These are phyloP conservation scores for Cervus canadensis DNA, from an alignment of 2,113 vertebrate species.

Conservation along the genomic window DNA sequence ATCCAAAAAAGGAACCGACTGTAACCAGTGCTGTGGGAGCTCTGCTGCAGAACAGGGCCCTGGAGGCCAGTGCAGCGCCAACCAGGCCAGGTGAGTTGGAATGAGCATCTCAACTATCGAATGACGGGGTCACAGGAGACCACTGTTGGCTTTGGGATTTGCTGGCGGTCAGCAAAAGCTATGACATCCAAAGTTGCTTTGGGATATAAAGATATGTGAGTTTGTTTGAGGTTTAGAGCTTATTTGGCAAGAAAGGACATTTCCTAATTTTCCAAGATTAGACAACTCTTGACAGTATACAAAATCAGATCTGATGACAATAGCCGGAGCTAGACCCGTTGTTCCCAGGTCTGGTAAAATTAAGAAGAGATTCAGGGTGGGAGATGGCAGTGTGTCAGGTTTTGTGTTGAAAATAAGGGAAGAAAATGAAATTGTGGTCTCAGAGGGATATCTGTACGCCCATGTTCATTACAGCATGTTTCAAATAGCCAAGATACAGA, in stretches of 20 bases:
- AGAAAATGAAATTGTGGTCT: neutral
- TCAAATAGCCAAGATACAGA: neutral
- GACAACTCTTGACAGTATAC: neutral
- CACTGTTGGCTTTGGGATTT: neutral
- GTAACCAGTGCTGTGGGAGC: conserved; percentile 53
- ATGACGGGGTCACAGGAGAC: neutral
- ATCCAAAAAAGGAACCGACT: conserved; percentile 45
- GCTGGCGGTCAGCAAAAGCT: neutral
- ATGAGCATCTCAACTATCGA: rapidly evolving
- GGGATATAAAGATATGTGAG: neutral
- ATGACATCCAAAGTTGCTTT: neutral
- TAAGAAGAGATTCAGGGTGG: neutral
- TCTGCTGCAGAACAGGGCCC: conserved; percentile 61
- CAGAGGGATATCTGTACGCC: neutral
- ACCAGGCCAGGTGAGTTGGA: conserved; percentile 21
- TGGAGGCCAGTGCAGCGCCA: neutral
- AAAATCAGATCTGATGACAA: neutral
- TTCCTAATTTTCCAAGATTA: neutral
- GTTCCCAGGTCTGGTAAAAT: neutral
- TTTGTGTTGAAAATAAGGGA: neutral
- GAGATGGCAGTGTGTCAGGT: neutral
- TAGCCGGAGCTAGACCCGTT: neutral
- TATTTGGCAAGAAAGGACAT: neutral
- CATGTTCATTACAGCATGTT: neutral
- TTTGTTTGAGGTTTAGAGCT: neutral